phyloP scores from a whole-genome alignment of 2,797 vertebrate species.

The Lycodopsis pacificus region DNA sequence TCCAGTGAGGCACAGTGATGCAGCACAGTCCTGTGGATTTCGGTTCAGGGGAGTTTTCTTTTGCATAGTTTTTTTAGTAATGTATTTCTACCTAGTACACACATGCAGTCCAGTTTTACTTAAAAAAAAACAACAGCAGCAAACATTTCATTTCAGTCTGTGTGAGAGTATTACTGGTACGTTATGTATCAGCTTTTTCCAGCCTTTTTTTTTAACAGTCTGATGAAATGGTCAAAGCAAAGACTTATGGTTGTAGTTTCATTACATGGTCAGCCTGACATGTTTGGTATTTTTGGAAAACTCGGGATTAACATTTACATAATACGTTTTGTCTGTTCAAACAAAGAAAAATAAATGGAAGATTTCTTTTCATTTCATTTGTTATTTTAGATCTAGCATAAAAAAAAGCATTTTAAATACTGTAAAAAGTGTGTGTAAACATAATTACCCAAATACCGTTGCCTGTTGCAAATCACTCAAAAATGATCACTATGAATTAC shows the following conservation, averaged over 20 bases:
- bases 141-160: neutral
- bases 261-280: neutral
- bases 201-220: slow-evolving; percentile 18
- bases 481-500: neutral
- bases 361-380: too few relatives aligned
- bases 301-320: neutral
- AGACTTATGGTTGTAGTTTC: neutral
- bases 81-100: neutral
- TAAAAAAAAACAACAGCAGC: neutral
- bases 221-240: slow-evolving; percentile 20
- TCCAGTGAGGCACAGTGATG: neutral
- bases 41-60: neutral
- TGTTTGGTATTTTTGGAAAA: slow-evolving; percentile 1
- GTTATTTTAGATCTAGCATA: too few relatives aligned
- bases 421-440: too few relatives aligned
- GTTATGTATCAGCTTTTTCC: neutral
- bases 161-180: neutral
- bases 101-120: neutral
- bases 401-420: too few relatives aligned
- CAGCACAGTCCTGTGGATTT: neutral
- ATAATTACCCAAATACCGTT: too few relatives aligned
- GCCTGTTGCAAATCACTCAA: too few relatives aligned
- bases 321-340: neutral
- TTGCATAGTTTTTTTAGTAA: neutral
- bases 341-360: neutral